Evolutionary conservation across 2,113 vertebrate genomes (phyloP).

Genomic region (Odontesthes bonariensis): DNA sequence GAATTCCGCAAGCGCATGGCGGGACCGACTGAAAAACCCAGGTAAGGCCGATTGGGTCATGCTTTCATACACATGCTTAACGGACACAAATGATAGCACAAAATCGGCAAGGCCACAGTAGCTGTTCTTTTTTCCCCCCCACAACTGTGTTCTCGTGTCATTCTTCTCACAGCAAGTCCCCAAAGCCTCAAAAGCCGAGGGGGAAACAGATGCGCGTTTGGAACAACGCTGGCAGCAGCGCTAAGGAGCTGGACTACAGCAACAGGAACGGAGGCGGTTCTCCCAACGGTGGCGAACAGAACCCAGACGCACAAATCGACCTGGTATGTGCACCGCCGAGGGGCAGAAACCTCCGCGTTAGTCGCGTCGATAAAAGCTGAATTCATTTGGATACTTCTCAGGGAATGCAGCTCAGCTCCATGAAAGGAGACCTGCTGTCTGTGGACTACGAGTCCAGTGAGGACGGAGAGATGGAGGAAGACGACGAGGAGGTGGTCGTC

Average conservation of each 20-base stretch:
- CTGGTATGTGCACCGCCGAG: slow-evolving; percentile 52
- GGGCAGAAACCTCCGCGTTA: neutral
- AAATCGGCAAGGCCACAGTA: neutral
- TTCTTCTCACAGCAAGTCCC: slow-evolving; percentile 83
- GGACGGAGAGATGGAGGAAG: slow-evolving; percentile 78
- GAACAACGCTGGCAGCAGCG: slow-evolving; percentile 86
- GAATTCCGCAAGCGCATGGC: slow-evolving; percentile 89
- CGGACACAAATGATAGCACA: neutral
- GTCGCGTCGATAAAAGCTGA: neutral
- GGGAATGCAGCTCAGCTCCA: slow-evolving; percentile 74
- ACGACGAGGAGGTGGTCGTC: slow-evolving; percentile 76
- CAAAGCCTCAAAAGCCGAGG: slow-evolving; percentile 88
- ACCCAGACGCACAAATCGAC: slow-evolving; percentile 74
- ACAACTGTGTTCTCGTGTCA: neutral
- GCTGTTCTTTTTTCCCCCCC: too few species aligned
- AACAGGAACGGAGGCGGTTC: slow-evolving; percentile 69
- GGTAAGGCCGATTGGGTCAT: slow-evolving; percentile 67
- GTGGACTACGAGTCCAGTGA: slow-evolving; percentile 93
- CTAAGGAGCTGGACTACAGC: slow-evolving; percentile 94
- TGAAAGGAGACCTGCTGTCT: slow-evolving; percentile 89
- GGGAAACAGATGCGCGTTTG: slow-evolving; percentile 91
- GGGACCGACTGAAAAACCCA: slow-evolving; percentile 83
- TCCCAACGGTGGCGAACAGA: slow-evolving; percentile 53
- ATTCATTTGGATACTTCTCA: slow-evolving; percentile 32
- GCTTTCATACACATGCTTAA: neutral